Conservation (phyloP, 92 coral and sea anemone species). For the Nematostella vectensis region DNA sequence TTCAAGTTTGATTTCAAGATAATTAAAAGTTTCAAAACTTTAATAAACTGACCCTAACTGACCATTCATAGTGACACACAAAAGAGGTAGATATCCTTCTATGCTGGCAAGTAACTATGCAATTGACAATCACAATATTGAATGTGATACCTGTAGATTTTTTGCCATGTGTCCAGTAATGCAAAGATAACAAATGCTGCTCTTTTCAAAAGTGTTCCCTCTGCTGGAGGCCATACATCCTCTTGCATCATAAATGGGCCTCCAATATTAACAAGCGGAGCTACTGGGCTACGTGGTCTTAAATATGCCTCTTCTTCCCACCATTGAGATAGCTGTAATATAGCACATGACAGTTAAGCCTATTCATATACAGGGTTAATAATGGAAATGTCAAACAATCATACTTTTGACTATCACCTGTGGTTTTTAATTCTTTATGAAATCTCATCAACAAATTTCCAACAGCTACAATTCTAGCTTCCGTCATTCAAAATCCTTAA, state of each 20-base stretch:
- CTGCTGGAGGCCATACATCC: conserved; percentile 69
- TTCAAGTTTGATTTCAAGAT: too few relatives aligned
- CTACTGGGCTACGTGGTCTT: conserved; percentile 58
- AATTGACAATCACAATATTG: too few relatives aligned
- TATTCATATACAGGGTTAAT: too few relatives aligned
- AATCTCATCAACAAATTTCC: not conserved
- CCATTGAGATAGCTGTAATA: conserved; percentile 62
- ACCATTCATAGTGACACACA: too few relatives aligned
- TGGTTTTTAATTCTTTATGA: too few relatives aligned
- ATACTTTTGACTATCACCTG: too few relatives aligned
- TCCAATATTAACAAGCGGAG: conserved; percentile 66
- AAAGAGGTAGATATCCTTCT: too few relatives aligned
- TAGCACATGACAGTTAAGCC: not conserved
- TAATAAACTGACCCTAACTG: too few relatives aligned
- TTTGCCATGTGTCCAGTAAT: conserved; percentile 50
- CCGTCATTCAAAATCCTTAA: too few relatives aligned
- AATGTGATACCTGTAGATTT: conserved; percentile 46
- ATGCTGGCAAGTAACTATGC: too few relatives aligned
- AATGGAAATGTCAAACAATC: not conserved
- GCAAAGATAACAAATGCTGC: conserved; percentile 55
- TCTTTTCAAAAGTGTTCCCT: conserved; percentile 69
- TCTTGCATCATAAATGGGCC: conserved; percentile 40
- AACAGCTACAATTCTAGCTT: too few relatives aligned
- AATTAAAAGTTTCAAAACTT: too few relatives aligned
- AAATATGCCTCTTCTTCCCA: conserved; percentile 90